phyloP scores from a whole-genome alignment of 2,113 vertebrate genomes.

The Zosterops japonicus region DNA sequence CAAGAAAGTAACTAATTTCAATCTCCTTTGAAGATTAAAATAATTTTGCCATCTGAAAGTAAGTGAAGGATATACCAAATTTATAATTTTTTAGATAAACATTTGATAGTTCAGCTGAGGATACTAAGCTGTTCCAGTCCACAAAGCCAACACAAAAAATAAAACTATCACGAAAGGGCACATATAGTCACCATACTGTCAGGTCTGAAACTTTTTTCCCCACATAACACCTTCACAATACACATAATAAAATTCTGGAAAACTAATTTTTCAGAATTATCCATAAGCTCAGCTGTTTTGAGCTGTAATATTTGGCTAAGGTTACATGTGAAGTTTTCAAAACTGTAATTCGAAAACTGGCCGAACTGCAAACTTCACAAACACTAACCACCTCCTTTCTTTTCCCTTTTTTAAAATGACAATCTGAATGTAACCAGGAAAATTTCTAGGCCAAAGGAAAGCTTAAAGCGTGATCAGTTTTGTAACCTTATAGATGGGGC shows the following conservation, averaged over 20 bases:
- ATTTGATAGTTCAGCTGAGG: not conserved
- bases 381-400: not conserved
- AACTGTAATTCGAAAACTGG: constrained; percentile 36
- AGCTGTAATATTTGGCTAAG: constrained; percentile 26
- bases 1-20: not conserved
- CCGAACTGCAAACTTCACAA: not conserved
- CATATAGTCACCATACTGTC: not conserved
- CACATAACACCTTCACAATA: not conserved
- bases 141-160: not conserved
- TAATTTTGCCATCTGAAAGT: not conserved
- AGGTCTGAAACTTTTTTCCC: not conserved
- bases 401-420: not conserved
- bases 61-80: not conserved
- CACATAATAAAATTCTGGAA: not conserved
- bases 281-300: not conserved
- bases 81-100: not conserved
- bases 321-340: constrained; percentile 25
- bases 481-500: constrained; percentile 23
- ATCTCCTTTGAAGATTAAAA: not conserved
- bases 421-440: constrained; percentile 43
- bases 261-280: not conserved
- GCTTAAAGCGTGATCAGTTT: not conserved
- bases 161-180: not conserved
- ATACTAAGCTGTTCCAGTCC: not conserved
- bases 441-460: constrained; percentile 40